Evolutionary conservation across 2,797 vertebrate genomes (phyloP).

Genomic region (Cryptoprocta ferox): DNA sequence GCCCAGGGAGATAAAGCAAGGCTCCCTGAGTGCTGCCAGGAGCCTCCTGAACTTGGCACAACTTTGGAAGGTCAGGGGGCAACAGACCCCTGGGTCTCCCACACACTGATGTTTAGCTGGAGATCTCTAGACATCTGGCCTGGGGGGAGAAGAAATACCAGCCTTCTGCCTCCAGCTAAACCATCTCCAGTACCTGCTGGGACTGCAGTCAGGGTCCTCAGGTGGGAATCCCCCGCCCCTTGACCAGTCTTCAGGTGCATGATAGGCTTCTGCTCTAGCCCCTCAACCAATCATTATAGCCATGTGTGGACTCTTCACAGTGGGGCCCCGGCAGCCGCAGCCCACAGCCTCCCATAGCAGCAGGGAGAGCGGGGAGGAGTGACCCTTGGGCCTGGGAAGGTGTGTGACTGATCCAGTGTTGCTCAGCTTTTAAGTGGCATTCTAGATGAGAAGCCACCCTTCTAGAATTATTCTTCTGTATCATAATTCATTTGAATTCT

Average conservation of each 20-base stretch:
- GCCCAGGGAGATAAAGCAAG: not conserved
- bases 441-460: not conserved
- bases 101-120: not conserved
- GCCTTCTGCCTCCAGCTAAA: not conserved
- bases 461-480: not conserved
- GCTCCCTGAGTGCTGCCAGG: not conserved
- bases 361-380: not conserved
- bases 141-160: not conserved
- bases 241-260: accelerated
- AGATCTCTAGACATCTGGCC: not conserved
- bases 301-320: accelerated
- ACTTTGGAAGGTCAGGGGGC: not conserved
- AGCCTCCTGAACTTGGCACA: not conserved
- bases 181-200: not conserved
- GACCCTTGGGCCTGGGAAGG: accelerated
- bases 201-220: not conserved
- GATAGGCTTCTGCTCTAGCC: accelerated
- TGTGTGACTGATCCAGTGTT: not conserved
- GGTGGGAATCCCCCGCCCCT: accelerated
- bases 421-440: not conserved
- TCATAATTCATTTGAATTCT: not conserved
- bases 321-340: accelerated
- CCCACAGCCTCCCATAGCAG: not conserved
- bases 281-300: accelerated
- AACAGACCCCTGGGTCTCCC: not conserved